Evolutionary conservation across 2,888 invertebrate genomes (phyloP), one percentile per base, ranked within the genome.

Genomic region (Blastobasis adustella): DNA sequence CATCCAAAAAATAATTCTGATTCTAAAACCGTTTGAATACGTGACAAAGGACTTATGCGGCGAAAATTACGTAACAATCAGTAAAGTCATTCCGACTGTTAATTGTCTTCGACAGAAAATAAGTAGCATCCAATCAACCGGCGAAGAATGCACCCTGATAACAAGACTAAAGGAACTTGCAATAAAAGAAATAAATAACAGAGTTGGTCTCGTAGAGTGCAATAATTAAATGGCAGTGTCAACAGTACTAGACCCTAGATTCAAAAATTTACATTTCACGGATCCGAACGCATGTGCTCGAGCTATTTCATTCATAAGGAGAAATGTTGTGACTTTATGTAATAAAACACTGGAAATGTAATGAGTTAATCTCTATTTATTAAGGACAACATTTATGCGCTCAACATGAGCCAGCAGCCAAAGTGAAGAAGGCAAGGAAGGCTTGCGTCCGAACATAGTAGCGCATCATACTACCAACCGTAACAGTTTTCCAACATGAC

Each of bases 1-100:
- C 58, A 58, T 57, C 44, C 54, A 57, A 58, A 58, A 52, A 54
- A 55, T 70, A 56, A 71, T 69, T 41, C 72, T 68, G 42, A 54
- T 62, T 52, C 60, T 63, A 53, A 57, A 60, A 53, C 62, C 63
- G 5, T 52, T 61, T 44, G 57, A 61, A 51, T 58, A 56, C 50
- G 59, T 62, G n/a, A 65, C 60, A 38, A 57, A 62, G 53, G 62
- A 66, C 51, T 46, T 64, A 51, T 59, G 54, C 10, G 63, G 58
- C 49, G 60, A 63, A 55, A 57, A 62, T 10, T 58, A 60, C 54
- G 59, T 59, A 3, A 61, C 63, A 36, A 51, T 54, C 6, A 62
- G 62, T 47, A 63, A 66, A 62, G 54, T 62, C 45, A 64, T 62
- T 42, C 59, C 61, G 6, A 59, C 49, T 40, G 55, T 58, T 50